Evolutionary conservation across 2,888 invertebrate species (phyloP), one percentile per base, ranked within the genome.

Genomic region (Chirona hameri): DNA sequence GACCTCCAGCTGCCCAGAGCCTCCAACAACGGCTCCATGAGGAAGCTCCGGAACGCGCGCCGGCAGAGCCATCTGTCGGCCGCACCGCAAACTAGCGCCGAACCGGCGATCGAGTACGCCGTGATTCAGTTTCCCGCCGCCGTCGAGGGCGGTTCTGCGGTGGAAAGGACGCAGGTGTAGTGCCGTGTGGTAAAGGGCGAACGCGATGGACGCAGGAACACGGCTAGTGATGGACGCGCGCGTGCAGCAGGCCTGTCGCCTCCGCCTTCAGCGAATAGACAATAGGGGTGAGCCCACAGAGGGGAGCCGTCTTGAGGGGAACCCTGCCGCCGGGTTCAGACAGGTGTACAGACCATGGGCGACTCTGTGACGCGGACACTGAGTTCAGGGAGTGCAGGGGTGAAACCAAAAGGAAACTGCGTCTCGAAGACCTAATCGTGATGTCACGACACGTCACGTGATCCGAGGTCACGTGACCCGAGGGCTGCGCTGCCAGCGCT

Each of bases 1-100:
- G 88, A 88, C 84, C 86, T 88, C 52, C 88, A 88, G 85, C 86
- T 87, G 82, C 87, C 87, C 29, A 87, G 86, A 83, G 86, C 87
- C 57, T 87, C 87, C 85, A 87, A 87, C 84, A 86, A 87, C 84
- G 87, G 87, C 57, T 86, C 86, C 29, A 87, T 87, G 87, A 83
- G 84, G 29, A 80, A 80, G 80, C 52, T 52, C 15, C 80, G 80
- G 18, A 52, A 48, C n/a, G 21, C 29, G 31, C n/a, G 14, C 12
- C 4, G 15, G 21, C 80, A 27, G 52, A 29, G 48, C 12, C 52
- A 27, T 7, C 27, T 52, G n/a, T 27, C 27, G 29, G n/a, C n/a
- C 27, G 27, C 80, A 9, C 24, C 27, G 0, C n/a, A 7, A 46
- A n/a, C 48, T 14, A 27, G 24, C 31, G 31, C 21, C 79, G 46